Base-by-base conservation (phyloP, 2,113 vertebrate genomes). In the Myocastor coypus region DNA sequence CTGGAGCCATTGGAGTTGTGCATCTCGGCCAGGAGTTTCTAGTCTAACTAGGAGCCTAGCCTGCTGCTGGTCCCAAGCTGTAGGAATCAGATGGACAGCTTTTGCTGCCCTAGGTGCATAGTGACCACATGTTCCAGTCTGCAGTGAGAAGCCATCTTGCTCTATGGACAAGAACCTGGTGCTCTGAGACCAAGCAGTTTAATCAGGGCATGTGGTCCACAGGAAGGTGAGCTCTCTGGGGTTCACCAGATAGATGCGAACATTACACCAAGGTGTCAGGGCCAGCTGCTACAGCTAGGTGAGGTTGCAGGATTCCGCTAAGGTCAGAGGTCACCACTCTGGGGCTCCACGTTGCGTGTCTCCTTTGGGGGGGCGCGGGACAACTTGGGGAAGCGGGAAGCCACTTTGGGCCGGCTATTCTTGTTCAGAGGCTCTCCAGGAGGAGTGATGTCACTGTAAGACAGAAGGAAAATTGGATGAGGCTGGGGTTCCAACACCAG, bases 291-390 rank as follows among this genome's bases (percentile, higher is more conserved):
- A 0, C 57, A 92, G 94, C 94, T 80, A 61, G 89, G 87, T 61
- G 78, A 57, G 93, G 83, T n/a, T 87, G 46, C 68, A 42, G 28
- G 86, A 1, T 0, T 1, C 68, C 0, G 3, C 57, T 3, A 28
- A 32, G 75, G 96, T 99, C 99, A 99, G 93, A 99, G 99, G 97
- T 99, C 99, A 0, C 99, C 99, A 0, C 99, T 99, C 97, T 99
- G 99, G 17, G 99, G 99, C 84, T 99, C 99, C 57, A 99, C 98
- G 68, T 98, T 99, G 42, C 99, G 98, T 0, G 98, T 94, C 52
- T 99, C 99, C 92, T 99, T 98, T 1, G 98, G 98, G 10, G 98
- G 98, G 85, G 97, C 98, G 85, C 99, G 99, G 69, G 99, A 99
- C 86, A 99, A 98, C 93, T 98, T 98, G 68, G 99, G 98, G 96